These are phyloP conservation scores for Argya squamiceps DNA, from an alignment of 2,797 vertebrate genomes.

Conservation along the genomic window DNA sequence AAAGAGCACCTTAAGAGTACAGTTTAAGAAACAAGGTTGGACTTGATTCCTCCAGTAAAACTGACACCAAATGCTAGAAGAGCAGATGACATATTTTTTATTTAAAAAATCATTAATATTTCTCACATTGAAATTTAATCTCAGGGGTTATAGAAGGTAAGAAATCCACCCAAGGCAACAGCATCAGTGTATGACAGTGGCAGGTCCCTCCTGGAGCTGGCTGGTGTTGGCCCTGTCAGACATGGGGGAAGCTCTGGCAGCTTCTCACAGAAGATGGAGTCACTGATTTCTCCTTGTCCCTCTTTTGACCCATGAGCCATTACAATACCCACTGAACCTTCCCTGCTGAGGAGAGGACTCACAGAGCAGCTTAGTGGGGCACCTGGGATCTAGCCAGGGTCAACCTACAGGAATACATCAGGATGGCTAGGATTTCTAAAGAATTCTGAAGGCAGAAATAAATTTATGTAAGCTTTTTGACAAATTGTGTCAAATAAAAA, in stretches of 20 bases:
- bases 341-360: background rate
- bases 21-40: background rate
- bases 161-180: background rate
- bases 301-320: background rate
- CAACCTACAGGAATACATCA: background rate
- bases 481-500: background rate
- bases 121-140: background rate
- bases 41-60: background rate
- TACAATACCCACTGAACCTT: background rate
- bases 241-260: background rate
- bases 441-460: background rate
- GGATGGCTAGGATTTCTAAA: background rate
- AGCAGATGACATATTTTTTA: background rate
- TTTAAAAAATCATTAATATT: background rate
- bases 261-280: background rate
- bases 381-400: background rate
- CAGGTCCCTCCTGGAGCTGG: background rate
- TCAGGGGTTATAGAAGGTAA: background rate
- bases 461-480: background rate
- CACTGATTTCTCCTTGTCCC: background rate
- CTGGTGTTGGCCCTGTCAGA: background rate
- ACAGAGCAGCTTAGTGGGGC: background rate
- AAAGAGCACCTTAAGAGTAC: background rate
- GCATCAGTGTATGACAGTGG: background rate
- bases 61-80: accelerated